Percentiles rank a stretch among this genome's conserved stretches.
phyloP scores from a whole-genome alignment of 2,797 vertebrate species.

The Tachyglossus aculeatus region DNA sequence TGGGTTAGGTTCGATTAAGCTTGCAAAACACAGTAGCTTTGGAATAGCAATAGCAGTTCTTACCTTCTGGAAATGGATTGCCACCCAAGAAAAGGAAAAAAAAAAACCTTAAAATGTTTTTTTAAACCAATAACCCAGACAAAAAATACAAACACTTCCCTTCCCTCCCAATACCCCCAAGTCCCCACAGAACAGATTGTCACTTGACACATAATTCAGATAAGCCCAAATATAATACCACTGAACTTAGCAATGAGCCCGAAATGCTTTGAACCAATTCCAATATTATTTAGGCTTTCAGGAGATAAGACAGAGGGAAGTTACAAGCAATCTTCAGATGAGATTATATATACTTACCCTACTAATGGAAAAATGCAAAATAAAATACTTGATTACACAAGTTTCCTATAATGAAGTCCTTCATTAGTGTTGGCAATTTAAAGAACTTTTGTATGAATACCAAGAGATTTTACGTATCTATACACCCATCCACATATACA shows the following conservation, averaged over 20 bases:
- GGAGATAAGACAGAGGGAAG: too few relatives aligned
- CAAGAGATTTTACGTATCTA: too few relatives aligned
- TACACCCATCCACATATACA: too few relatives aligned
- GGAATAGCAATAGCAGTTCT: slow-evolving; percentile 67
- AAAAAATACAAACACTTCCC: not conserved
- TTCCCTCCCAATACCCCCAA: slow-evolving; percentile 35
- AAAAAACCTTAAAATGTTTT: slow-evolving; percentile 69
- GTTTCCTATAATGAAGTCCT: too few relatives aligned
- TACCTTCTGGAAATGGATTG: slow-evolving; percentile 78
- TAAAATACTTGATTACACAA: too few relatives aligned
- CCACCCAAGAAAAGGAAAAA: slow-evolving; percentile 68
- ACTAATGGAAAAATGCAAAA: too few relatives aligned
- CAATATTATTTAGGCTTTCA: not conserved
- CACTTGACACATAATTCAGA: not conserved
- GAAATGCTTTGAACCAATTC: not conserved
- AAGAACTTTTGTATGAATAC: too few relatives aligned
- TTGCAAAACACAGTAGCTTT: slow-evolving; percentile 30
- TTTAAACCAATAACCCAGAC: slow-evolving; percentile 39
- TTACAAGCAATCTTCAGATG: too few relatives aligned
- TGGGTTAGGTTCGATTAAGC: slow-evolving; percentile 36
- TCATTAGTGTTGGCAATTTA: too few relatives aligned
- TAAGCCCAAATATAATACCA: slow-evolving; percentile 11
- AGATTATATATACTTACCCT: too few relatives aligned
- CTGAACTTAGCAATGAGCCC: slow-evolving; percentile 4
- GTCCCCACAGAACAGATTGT: not conserved